Percentiles rank a stretch among this genome's conserved stretches.
Conservation (phyloP, 2,797 vertebrate species). For the Notamacropus eugenii region DNA sequence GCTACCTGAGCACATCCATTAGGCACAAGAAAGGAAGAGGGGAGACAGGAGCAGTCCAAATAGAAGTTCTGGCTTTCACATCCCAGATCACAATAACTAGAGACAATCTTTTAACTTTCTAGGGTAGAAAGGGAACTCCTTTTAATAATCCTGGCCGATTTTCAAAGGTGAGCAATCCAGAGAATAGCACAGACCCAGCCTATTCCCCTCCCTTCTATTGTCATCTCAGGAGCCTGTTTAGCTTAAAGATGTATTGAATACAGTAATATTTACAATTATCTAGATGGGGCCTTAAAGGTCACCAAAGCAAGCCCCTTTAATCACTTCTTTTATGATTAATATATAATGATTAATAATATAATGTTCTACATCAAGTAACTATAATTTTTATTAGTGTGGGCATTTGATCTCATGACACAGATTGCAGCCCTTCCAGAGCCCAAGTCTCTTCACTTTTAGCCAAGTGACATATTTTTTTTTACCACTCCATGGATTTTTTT, state of each 20-base stretch:
- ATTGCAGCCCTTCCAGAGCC: neutral
- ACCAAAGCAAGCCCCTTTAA: neutral
- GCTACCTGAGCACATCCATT: neutral
- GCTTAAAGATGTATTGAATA: neutral
- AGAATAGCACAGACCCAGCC: neutral
- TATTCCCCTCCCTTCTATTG: neutral
- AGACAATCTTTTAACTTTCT: neutral
- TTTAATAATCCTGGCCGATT: neutral
- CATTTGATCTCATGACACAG: neutral
- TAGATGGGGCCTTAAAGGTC: neutral
- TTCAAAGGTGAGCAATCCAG: neutral
- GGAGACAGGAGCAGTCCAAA: neutral
- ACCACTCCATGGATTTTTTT: neutral
- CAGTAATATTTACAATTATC: neutral
- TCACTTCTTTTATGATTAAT: neutral
- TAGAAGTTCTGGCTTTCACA: neutral
- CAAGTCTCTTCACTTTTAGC: neutral
- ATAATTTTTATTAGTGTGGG: neutral
- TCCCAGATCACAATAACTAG: neutral
- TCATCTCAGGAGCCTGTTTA: neutral
- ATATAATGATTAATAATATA: neutral
- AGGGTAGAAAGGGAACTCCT: neutral
- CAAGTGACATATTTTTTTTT: neutral
- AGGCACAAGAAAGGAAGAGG: neutral
- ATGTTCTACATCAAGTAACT: neutral